These are phyloP conservation scores for Agrotis ipsilon DNA, from an alignment of 2,888 invertebrate genomes.

Conservation along the genomic window DNA sequence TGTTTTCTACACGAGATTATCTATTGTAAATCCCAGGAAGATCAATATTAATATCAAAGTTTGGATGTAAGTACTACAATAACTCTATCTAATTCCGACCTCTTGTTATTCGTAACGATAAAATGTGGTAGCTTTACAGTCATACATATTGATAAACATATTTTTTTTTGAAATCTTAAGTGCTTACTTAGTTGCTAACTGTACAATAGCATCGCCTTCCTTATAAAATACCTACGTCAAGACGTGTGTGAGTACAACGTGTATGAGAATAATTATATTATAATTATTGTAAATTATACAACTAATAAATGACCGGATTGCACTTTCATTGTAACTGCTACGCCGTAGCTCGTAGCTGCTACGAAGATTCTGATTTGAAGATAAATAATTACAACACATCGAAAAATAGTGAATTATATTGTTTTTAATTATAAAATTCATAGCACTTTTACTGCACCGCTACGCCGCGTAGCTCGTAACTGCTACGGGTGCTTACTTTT, in stretches of 20 bases:
- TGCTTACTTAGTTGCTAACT: not conserved
- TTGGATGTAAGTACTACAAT: too few relatives aligned
- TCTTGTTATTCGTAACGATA: not conserved
- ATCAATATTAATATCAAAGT: too few relatives aligned
- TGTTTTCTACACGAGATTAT: too few relatives aligned
- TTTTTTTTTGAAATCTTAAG: not conserved
- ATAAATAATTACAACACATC: not conserved
- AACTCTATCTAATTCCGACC: too few relatives aligned
- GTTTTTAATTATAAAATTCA: not conserved
- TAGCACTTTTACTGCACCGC: not conserved
- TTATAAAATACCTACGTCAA: not conserved
- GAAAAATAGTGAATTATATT: not conserved
- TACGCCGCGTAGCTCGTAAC: slow-evolving; percentile 23
- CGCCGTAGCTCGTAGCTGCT: slow-evolving; percentile 32
- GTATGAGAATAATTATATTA: slow-evolving; percentile 13
- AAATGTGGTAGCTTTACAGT: not conserved
- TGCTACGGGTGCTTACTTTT: slow-evolving; percentile 5
- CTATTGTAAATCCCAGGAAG: too few relatives aligned
- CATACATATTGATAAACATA: not conserved
- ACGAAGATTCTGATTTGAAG: not conserved
- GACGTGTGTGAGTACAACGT: not conserved
- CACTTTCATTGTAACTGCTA: slow-evolving; percentile 9
- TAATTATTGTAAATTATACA: slow-evolving; percentile 8
- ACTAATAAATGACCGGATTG: slow-evolving; percentile 3
- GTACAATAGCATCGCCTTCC: not conserved